These are phyloP conservation scores for Epistrophe eligans DNA, from an alignment of 2,888 invertebrate species.

Conservation along the genomic window DNA sequence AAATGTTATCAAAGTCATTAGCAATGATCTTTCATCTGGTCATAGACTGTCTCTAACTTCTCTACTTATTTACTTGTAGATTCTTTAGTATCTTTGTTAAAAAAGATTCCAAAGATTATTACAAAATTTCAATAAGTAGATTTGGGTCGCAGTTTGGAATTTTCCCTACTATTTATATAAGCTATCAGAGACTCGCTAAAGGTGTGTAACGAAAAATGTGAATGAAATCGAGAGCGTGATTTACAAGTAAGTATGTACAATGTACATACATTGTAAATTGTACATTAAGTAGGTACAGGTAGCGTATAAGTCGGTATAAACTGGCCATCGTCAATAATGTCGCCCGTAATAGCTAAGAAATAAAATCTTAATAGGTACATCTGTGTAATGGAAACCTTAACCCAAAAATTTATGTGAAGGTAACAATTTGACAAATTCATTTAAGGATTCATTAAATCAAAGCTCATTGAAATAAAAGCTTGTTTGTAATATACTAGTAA, in stretches of 20 bases:
- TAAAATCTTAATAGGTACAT: too few relatives aligned
- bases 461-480: too few relatives aligned
- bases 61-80: background rate
- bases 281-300: too few relatives aligned
- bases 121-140: background rate
- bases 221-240: background rate
- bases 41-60: background rate
- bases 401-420: too few relatives aligned
- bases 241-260: too few relatives aligned
- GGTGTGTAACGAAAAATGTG: background rate
- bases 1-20: background rate
- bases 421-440: too few relatives aligned
- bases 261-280: too few relatives aligned
- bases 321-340: background rate
- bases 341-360: background rate
- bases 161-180: background rate
- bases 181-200: background rate
- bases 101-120: background rate
- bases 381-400: too few relatives aligned
- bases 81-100: background rate
- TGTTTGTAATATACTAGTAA: too few relatives aligned
- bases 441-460: too few relatives aligned
- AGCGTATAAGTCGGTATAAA: too few relatives aligned
- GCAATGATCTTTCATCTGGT: background rate
- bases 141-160: background rate